Evolutionary conservation across 37 sponge, comb jelly and placozoan genomes (phyloP), one percentile per base, ranked within the genome.

Genomic region (Agelas oroides): DNA sequence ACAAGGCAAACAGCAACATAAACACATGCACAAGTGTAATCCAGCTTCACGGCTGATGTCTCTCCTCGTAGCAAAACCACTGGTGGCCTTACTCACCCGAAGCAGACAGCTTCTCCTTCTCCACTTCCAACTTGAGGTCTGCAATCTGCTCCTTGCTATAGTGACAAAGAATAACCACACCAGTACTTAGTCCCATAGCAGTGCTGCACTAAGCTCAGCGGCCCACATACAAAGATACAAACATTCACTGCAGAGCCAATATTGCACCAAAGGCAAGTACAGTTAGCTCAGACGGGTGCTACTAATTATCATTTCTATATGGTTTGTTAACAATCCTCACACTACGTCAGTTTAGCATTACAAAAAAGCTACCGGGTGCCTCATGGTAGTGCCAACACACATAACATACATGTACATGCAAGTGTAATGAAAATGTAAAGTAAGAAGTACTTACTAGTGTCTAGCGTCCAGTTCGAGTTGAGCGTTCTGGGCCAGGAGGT

Each of bases 391-490:
- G n/a, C n/a, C n/a, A n/a, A n/a, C n/a, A n/a, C n/a, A n/a, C n/a
- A n/a, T n/a, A n/a, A n/a, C n/a, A n/a, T n/a, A n/a, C n/a, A n/a
- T n/a, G n/a, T n/a, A n/a, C n/a, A n/a, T n/a, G n/a, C n/a, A n/a
- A n/a, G n/a, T n/a, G n/a, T n/a, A n/a, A n/a, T n/a, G n/a, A n/a
- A n/a, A n/a, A n/a, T n/a, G n/a, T n/a, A n/a, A n/a, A n/a, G n/a
- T n/a, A n/a, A n/a, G 46, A 8, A 12, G 3, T 71, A 80, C 94
- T 78, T 69, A 92, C 92, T 78, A 75, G n/a, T 83, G 77, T 71
- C 86, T 79, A 66, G 68, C 67, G 78, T 89, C 93, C 46, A 92
- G 56, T 34, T 95, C 93, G 70, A 95, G 69, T 31, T 82, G 90
- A 31, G 92, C 80, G 40, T 84, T 85, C 32, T 86, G 70, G 1